Base-by-base conservation (phyloP, 2,113 vertebrate species). In the Megaceryle torquata region DNA sequence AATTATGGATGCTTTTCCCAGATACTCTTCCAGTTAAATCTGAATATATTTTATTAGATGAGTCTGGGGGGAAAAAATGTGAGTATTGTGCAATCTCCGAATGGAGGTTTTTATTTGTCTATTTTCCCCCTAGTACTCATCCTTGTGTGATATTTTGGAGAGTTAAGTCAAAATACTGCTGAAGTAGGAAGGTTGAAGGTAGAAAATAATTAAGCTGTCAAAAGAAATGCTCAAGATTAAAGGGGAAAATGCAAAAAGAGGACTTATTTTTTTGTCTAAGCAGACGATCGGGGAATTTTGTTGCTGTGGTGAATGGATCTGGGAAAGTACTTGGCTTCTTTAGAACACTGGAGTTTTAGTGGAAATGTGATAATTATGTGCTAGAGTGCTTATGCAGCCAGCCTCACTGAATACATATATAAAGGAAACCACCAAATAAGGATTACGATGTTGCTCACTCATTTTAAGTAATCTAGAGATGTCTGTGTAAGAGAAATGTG, bases 31-130 rank as follows among this genome's bases (percentile, higher is more conserved):
- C n/a, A 68, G 17, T 41, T 68, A 79, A 75, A 85, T 75, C 24
- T n/a, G 4, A 70, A 25, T 63, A 39, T 2, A 1, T 61, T 74
- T 85, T 44, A 19, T 44, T 37, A 71, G 21, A 21, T 68, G 0
- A 76, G 19, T 28, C 4, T 0, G 0, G 6, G 11, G 4, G 4
- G 6, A 75, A 61, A 57, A 78, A 12, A 1, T 5, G 22, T 28
- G 4, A 68, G 4, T 82, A 20, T 50, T 72, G 5, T 16, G 5
- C 67, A 35, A 41, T 59, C 13, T 16, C 46, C 64, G 41, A 80
- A 72, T 46, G 11, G 22, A 65, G 26, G 8, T 13, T 24, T 57
- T 48, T 39, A 15, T 43, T 69, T 35, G 22, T 24, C 10, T 44
- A 0, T 50, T 77, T 37, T 15, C 0, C 9, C 9, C 8, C 3